Percentiles rank a stretch among this genome's conserved stretches.
phyloP scores from a whole-genome alignment of 2,113 vertebrate species.

The Opisthocomus hoazin region DNA sequence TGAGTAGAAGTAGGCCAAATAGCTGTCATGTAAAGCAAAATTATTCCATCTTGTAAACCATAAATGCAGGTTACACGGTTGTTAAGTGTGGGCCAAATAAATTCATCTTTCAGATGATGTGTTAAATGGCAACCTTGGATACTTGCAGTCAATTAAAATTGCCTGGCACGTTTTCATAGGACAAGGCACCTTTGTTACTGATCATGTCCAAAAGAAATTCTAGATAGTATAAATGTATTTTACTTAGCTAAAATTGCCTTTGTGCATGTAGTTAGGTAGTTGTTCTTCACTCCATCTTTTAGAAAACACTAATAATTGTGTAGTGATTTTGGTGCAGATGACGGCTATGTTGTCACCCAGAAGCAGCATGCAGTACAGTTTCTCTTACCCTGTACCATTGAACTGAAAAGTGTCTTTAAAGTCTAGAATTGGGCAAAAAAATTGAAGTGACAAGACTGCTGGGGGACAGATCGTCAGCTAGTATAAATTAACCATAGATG shows the following conservation, averaged over 20 bases:
- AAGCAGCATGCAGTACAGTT: not conserved
- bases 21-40: slow-evolving; percentile 41
- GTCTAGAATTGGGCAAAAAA: not conserved
- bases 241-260: not conserved
- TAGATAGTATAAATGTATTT: not conserved
- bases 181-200: not conserved
- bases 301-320: not conserved
- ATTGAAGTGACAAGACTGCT: not conserved
- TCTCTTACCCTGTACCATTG: not conserved
- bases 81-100: not conserved
- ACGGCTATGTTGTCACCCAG: not conserved
- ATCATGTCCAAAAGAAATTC: not conserved
- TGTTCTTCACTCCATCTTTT: not conserved
- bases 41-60: slow-evolving; percentile 20
- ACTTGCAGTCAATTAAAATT: slow-evolving; percentile 34
- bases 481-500: not conserved
- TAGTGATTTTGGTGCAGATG: not conserved
- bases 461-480: not conserved
- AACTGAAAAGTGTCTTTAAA: not conserved
- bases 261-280: not conserved
- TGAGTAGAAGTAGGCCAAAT: not conserved
- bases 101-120: slow-evolving; percentile 28
- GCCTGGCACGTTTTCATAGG: slow-evolving; percentile 5
- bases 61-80: not conserved
- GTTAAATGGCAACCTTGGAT: not conserved